phyloP scores from a whole-genome alignment of 2,888 invertebrate genomes.

The Venusia cambrica region DNA sequence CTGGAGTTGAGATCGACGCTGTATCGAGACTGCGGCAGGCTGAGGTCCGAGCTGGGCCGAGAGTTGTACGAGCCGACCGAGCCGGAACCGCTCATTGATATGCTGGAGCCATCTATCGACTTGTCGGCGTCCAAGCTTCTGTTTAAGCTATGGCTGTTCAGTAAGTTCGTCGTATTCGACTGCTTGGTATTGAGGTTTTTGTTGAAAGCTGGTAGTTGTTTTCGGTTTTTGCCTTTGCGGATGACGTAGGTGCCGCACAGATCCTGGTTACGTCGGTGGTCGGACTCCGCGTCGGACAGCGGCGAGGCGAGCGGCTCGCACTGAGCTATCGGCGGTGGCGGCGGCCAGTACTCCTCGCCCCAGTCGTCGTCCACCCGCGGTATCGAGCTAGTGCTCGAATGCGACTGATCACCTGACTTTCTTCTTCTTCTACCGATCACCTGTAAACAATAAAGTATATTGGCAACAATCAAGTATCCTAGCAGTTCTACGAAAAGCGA shows the following conservation, averaged over 20 bases:
- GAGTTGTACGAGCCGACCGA: conserved; percentile 83
- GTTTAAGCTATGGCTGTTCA: conserved; percentile 71
- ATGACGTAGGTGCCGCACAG: conserved; percentile 89
- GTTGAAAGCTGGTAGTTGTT: conserved; percentile 82
- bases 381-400: conserved; percentile 87
- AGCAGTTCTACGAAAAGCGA: conserved; percentile 3
- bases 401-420: conserved; percentile 80
- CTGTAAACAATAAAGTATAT: conserved; percentile 54
- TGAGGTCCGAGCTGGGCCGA: conserved; percentile 82
- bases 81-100: conserved; percentile 74
- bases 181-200: conserved; percentile 75
- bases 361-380: conserved; percentile 83
- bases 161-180: conserved; percentile 52
- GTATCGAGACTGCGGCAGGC: conserved; percentile 81
- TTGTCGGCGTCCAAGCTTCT: conserved; percentile 71
- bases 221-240: conserved; percentile 86
- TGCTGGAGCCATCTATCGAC: conserved; percentile 73
- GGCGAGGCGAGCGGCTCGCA: conserved; percentile 85
- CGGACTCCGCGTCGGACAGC: conserved; percentile 81
- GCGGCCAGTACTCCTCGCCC: conserved; percentile 86
- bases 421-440: conserved; percentile 79
- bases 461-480: background rate
- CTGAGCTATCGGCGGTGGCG: conserved; percentile 84
- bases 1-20: conserved; percentile 79
- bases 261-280: conserved; percentile 57